These are phyloP conservation scores for Colistium nudipinnis DNA, from an alignment of 2,113 vertebrate genomes.

Conservation along the genomic window DNA sequence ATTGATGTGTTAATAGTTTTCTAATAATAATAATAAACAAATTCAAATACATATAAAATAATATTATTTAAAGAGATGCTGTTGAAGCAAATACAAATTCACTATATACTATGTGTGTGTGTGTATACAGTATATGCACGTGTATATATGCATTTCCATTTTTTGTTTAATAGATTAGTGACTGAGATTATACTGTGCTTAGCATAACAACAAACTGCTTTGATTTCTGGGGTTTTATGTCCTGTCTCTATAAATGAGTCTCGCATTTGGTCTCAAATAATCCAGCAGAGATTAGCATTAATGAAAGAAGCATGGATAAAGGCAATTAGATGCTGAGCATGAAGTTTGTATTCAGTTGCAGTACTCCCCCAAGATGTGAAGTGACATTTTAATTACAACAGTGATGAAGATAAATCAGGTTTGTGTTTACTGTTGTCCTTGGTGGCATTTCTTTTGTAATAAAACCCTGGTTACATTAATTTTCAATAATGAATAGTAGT, in stretches of 20 bases:
- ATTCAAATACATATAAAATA: too few species aligned
- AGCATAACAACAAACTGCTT: slow-evolving; percentile 20
- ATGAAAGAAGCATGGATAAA: slow-evolving; percentile 35
- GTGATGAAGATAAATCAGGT: slow-evolving; percentile 64
- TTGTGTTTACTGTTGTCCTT: slow-evolving; percentile 58
- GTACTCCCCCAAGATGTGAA: slow-evolving; percentile 43
- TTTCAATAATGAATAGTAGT: slow-evolving; percentile 41
- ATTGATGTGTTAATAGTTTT: background rate
- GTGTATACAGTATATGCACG: background rate
- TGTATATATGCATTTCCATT: background rate
- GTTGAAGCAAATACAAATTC: background rate
- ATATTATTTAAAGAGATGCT: background rate
- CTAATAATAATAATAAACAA: too few species aligned
- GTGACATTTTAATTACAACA: slow-evolving; percentile 64
- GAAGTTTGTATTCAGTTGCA: slow-evolving; percentile 53
- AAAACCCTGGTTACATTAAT: slow-evolving; percentile 41
- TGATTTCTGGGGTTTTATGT: slow-evolving; percentile 13
- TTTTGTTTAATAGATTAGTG: background rate
- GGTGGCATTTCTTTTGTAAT: slow-evolving; percentile 53
- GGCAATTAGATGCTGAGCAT: slow-evolving; percentile 43
- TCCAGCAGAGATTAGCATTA: slow-evolving; percentile 43
- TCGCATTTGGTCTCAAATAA: slow-evolving; percentile 50
- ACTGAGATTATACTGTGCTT: slow-evolving; percentile 7
- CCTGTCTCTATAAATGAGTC: slow-evolving; percentile 42
- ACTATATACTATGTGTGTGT: background rate